phyloP scores from a whole-genome alignment of 2,797 vertebrate genomes.

The Naso thynnoides region DNA sequence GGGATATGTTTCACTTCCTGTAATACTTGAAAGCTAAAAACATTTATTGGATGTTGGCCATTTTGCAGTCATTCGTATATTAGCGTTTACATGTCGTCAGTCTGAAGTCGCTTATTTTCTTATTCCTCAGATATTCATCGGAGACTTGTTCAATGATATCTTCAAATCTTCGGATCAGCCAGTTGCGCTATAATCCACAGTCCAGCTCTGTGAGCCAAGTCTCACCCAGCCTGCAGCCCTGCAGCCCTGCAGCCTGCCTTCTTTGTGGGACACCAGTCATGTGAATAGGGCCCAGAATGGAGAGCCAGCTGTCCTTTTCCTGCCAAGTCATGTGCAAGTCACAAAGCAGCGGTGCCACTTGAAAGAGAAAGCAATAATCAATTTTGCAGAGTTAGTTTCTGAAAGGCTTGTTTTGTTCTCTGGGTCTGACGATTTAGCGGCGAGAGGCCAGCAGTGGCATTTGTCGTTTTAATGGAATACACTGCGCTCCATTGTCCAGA shows the following conservation, averaged over 20 bases:
- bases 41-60: constrained; percentile 38
- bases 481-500: constrained; percentile 71
- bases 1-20: constrained; percentile 50
- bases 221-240: constrained; percentile 57
- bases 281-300: constrained; percentile 73
- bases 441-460: constrained; percentile 59
- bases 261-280: constrained; percentile 80
- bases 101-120: constrained; percentile 8
- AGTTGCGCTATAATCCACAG: constrained; percentile 34
- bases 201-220: constrained; percentile 46
- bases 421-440: constrained; percentile 56
- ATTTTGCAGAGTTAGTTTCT: constrained; percentile 78
- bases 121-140: background rate
- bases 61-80: constrained; percentile 13
- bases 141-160: constrained; percentile 36
- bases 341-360: constrained; percentile 80
- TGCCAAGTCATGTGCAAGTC: constrained; percentile 86
- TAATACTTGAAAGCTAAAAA: constrained; percentile 38
- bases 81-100: constrained; percentile 22
- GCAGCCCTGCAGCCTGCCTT: constrained; percentile 57
- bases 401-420: constrained; percentile 79
- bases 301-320: constrained; percentile 79
- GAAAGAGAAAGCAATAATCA: constrained; percentile 83
- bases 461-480: constrained; percentile 74
- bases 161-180: constrained; percentile 29